These are phyloP conservation scores for Melangyna quadrimaculata DNA, from an alignment of 2,888 invertebrate species.

Conservation along the genomic window DNA sequence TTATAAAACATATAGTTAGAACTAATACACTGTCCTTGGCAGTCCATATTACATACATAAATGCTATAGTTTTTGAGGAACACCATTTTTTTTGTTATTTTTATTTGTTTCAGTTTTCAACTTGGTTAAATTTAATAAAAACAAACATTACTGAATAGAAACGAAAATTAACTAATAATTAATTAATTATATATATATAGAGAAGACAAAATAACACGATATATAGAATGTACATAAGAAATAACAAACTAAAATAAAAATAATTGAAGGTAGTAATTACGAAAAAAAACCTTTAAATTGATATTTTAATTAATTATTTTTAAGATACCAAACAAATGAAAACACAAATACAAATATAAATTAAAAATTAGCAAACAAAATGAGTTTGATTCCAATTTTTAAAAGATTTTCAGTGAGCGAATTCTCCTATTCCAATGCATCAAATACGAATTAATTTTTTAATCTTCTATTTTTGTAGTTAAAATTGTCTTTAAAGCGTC, in stretches of 20 bases:
- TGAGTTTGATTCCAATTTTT: background rate
- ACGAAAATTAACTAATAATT: slow-evolving; percentile 41
- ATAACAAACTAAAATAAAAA: slow-evolving; percentile 55
- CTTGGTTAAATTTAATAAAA: slow-evolving; percentile 8
- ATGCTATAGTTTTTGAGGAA: slow-evolving; percentile 32
- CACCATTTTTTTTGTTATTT: slow-evolving; percentile 4
- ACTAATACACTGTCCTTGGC: slow-evolving; percentile 38
- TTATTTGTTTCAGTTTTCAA: slow-evolving; percentile 24
- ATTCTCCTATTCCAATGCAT: too few relatives aligned
- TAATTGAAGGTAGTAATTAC: slow-evolving; percentile 34
- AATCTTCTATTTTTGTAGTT: too few relatives aligned
- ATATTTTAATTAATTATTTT: slow-evolving; percentile 71
- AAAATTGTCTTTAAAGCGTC: too few relatives aligned
- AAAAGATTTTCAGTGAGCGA: too few relatives aligned
- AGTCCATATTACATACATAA: slow-evolving; percentile 37
- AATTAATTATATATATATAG: slow-evolving; percentile 6
- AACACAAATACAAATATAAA: slow-evolving; percentile 68
- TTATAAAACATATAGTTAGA: slow-evolving; percentile 57
- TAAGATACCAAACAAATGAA: slow-evolving; percentile 64
- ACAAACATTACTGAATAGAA: slow-evolving; percentile 36
- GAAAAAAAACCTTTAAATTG: slow-evolving; percentile 50
- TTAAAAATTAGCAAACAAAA: slow-evolving; percentile 43
- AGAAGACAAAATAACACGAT: slow-evolving; percentile 25
- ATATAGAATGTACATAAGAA: slow-evolving; percentile 64
- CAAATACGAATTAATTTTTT: too few relatives aligned